Evolutionary conservation across 1,140 invertebrate genomes (phyloP), one percentile per base, ranked within the genome.

Genomic region (Papilio polyxenes): DNA sequence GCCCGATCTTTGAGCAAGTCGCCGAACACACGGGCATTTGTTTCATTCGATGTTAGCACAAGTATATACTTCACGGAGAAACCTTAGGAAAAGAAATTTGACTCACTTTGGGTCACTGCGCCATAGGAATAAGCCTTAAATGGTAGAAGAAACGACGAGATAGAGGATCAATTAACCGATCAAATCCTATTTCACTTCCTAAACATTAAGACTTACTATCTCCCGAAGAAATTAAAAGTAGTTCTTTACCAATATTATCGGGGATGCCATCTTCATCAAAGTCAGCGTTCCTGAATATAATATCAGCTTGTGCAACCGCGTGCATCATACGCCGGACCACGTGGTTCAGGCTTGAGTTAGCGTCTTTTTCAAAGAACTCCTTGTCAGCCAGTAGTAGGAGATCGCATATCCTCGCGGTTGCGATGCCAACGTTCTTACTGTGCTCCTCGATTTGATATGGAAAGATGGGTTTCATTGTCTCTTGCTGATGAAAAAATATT

Each of bases 41-140:
- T 94, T 31, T 92, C 92, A 8, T 88, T 77, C 0, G 92, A 93
- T 0, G 92, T 92, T 5, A 93, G 83, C 2, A 93, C 90, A 4
- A 93, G 74, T 37, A 93, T 93, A 76, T 93, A 93, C 81, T 92
- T 92, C 6, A 93, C 91, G 75, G 92, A 91, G 79, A 92, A 93
- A 37, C 91, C 92, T 93, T 82, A 15, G 83, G 82, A 31, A 76
- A 82, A 20, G 15, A 44, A 40, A 23, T 13, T 44, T 44, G 20
- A 59, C n/a, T 51, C 13, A 59, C 7, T n/a, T 9, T 20, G 1
- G n/a, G 7, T 59, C 8, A 59, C 17, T 8, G 8, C 17, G 2
- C 6, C n/a, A n/a, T 59, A 59, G 56, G n/a, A 31, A 9, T 23
- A 31, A 31, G 1, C 15, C 10, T 31, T 65, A 44, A 44, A 23